Conservation (phyloP, 2,888 invertebrate genomes). For the Teleogryllus oceanicus region DNA sequence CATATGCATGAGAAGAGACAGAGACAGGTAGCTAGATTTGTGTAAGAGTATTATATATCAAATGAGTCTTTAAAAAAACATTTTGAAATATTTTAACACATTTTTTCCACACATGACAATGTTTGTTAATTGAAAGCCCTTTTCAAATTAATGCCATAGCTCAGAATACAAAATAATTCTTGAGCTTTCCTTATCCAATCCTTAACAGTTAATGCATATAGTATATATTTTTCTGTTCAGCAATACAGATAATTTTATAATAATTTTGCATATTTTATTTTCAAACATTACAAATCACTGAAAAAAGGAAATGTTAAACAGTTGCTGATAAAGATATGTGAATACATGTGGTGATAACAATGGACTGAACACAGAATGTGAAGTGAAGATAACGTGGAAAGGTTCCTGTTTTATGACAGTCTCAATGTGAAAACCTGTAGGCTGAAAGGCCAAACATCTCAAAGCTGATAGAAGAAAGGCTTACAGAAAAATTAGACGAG, state of each 20-base stretch:
- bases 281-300: too few species aligned
- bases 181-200: too few species aligned
- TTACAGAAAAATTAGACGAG: background rate
- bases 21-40: background rate
- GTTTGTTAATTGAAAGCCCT: background rate
- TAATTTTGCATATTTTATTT: too few species aligned
- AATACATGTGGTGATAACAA: slow-evolving; percentile 18
- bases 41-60: background rate
- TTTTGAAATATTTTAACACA: background rate
- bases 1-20: background rate
- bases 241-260: too few species aligned
- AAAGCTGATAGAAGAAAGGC: slow-evolving; percentile 18
- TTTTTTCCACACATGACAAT: background rate
- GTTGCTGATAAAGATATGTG: background rate
- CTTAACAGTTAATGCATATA: too few species aligned
- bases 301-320: background rate
- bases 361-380: slow-evolving; percentile 18
- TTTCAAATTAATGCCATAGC: background rate
- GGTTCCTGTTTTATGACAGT: background rate
- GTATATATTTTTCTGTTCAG: too few species aligned
- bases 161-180: background rate
- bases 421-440: background rate
- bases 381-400: background rate
- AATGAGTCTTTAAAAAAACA: slow-evolving; percentile 18
- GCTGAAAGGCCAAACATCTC: slow-evolving; percentile 2